Base-by-base conservation (phyloP, 1,140 invertebrate genomes). In the Teleopsis dalmanni region DNA sequence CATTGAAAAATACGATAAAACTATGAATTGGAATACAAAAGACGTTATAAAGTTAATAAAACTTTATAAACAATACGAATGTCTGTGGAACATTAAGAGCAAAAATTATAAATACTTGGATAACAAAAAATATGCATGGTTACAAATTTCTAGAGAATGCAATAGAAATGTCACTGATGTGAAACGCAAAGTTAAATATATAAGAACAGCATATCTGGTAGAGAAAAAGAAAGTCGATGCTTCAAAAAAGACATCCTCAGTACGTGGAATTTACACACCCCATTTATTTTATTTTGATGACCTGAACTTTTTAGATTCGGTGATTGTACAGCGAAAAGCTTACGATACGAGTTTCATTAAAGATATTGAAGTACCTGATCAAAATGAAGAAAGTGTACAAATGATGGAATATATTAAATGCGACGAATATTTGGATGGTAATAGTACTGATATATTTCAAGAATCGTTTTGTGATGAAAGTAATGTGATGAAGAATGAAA, bases 231-330 rank as follows among this genome's bases (percentile, higher is more conserved):
- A 44, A 43, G 48, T 50, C 1, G 31, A 34, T 0, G 31, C 18
- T 10, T 34, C 21, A 11, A 27, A 10, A 16, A 21, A 16, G 14
- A 18, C 6, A 10, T 19, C 21, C 14, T 11, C 29, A 4, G 25
- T 11, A 16, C 9, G 13, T 0, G n/a, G 13, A n/a, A 4, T 10
- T 1, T 37, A 44, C 27, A 41, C 25, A 23, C 48, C 48, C 0
- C 11, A 19, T 7, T 44, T 50, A 36, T 50, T 50, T 16, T 50
- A 50, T 27, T 50, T 35, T 25, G 36, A 50, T 22, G 40, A 50
- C 4, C 23, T 50, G 22, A 26, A 31, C 13, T 50, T 50, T 37
- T 19, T 50, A 33, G 26, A 50, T n/a, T 18, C 23, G 1, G 27
- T 48, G 13, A 13, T 48, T 4, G 29, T 48, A 29, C 31, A 29